These are phyloP conservation scores for Drosophila prosaltans DNA, from an alignment of 1,140 invertebrate genomes.

Conservation along the genomic window DNA sequence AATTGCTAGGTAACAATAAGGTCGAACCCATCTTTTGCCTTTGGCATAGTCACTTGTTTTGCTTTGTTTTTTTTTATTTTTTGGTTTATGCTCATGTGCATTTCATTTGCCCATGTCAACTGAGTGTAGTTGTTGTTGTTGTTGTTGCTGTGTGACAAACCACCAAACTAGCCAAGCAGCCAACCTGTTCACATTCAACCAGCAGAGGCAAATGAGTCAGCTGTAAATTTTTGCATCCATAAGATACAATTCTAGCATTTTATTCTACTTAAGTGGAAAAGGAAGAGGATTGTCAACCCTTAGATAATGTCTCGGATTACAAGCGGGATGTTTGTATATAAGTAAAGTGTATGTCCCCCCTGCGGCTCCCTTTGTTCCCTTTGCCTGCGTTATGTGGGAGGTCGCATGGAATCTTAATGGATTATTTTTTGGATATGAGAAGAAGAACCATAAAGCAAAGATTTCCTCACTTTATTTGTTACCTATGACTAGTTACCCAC, in stretches of 20 bases:
- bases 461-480: not conserved
- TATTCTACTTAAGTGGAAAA: not conserved
- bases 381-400: slow-evolving; percentile 33
- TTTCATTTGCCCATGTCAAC: slow-evolving; percentile 28
- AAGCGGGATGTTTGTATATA: slow-evolving; percentile 3
- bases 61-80: not conserved
- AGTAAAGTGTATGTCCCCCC: slow-evolving; percentile 11
- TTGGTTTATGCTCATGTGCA: slow-evolving; percentile 48
- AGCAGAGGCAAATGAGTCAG: slow-evolving; percentile 41
- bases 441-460: slow-evolving; percentile 19
- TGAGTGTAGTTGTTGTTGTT: not conserved
- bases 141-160: slow-evolving; percentile 24
- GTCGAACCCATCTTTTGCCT: not conserved
- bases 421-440: slow-evolving; percentile 38
- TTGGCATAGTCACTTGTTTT: slow-evolving; percentile 1
- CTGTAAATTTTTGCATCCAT: slow-evolving; percentile 43
- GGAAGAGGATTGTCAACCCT: slow-evolving; percentile 20
- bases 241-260: slow-evolving; percentile 42
- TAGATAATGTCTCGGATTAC: slow-evolving; percentile 47
- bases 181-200: slow-evolving; percentile 39
- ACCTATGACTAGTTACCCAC: slow-evolving; percentile 25
- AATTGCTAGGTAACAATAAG: not conserved
- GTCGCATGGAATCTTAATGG: slow-evolving; percentile 28
- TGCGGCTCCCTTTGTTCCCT: slow-evolving; percentile 19
- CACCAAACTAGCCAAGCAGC: slow-evolving; percentile 11